These are phyloP conservation scores for Seira sanloemensis DNA, from an alignment of 2,888 invertebrate genomes.

Conservation along the genomic window DNA sequence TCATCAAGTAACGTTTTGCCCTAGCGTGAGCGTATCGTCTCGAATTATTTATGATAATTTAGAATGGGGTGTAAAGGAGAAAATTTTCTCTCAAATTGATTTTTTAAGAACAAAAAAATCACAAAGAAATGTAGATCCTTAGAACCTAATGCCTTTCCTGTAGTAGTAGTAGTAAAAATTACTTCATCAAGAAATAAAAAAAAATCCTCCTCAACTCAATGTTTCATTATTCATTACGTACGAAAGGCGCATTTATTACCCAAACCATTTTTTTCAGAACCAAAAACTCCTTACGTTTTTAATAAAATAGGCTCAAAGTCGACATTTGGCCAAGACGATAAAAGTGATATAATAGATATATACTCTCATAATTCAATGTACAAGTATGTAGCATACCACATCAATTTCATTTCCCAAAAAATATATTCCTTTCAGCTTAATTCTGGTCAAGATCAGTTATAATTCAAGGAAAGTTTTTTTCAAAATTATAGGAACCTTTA, in stretches of 20 bases:
- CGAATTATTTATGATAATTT: neutral
- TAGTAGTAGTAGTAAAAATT: neutral
- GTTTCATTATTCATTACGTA: too few species aligned
- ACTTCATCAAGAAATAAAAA: neutral
- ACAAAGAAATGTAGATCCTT: too few species aligned
- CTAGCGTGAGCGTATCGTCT: neutral
- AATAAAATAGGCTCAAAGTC: neutral
- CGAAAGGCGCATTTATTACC: too few species aligned
- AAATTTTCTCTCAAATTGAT: neutral
- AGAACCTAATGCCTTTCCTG: too few species aligned
- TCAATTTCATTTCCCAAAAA: neutral
- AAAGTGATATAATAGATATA: neutral
- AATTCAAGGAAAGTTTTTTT: slow-evolving; percentile 50
- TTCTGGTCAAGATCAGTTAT: slow-evolving; percentile 50
- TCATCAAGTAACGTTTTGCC: neutral
- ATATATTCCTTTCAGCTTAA: slow-evolving; percentile 17
- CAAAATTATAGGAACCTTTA: slow-evolving; percentile 18
- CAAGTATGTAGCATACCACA: neutral
- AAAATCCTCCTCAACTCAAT: too few species aligned
- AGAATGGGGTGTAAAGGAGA: neutral
- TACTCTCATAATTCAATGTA: neutral
- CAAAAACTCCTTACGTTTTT: neutral
- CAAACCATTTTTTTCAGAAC: neutral
- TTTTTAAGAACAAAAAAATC: too few species aligned
- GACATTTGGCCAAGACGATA: neutral